Evolutionary conservation across 2,113 vertebrate species (phyloP), one percentile per base, ranked within the genome.

Genomic region (Zosterops lateralis): DNA sequence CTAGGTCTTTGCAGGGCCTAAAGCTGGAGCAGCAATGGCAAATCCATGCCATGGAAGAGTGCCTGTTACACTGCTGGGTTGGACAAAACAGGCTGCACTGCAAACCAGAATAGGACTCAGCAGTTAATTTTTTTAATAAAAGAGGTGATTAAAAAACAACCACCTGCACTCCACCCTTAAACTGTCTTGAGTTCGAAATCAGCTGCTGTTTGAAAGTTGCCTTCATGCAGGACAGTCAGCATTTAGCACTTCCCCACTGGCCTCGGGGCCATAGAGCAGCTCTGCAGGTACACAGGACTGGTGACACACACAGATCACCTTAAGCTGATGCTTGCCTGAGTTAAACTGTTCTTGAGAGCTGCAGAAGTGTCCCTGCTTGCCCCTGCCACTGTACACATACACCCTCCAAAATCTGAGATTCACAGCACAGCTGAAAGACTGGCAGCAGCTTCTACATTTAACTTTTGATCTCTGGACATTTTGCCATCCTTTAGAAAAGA

Each of bases 401-500:
- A 13, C 24, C 21, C 16, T 36, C 58, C 89, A 87, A 83, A 94
- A 83, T 78, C 4, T 92, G 53, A 89, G 82, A 92, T 94, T 88
- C 89, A 60, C 47, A 83, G 74, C 65, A 81, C 64, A 92, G 57
- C 31, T 45, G 18, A 94, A 67, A 40, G 40, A 64, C 65, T 79
- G 77, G 74, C 65, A 84, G 80, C 24, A 85, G 72, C 72, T 89
- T 95, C 91, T 75, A 34, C 45, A 25, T 87, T 95, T 87, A 86
- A 90, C 64, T 96, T 96, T 81, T 90, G 87, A 87, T 84, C 64
- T 93, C 80, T 64, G 38, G 51, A 51, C 74, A 65, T 91, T 94
- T 86, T 89, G 36, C 56, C 64, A 80, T 70, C 56, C 40, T 88
- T 89, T 72, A 92, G 70, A 82, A 84, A 93, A 85, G 24, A 29